Conservation (phyloP, 2,888 invertebrate species). For the Oscheius sp. region DNA sequence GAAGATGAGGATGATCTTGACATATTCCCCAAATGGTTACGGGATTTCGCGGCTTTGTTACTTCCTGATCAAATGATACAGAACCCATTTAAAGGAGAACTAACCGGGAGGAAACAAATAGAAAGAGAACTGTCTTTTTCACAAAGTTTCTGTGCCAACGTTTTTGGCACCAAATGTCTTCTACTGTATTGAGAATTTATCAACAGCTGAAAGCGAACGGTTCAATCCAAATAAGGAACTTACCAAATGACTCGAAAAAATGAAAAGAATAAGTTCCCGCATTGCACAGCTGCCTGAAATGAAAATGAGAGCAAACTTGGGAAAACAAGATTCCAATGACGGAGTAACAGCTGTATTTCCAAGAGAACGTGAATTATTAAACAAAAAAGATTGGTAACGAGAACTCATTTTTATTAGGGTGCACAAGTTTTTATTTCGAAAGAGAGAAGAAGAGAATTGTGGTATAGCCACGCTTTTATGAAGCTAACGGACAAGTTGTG, state of each 20-base stretch:
- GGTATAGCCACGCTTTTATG: no score
- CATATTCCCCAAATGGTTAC: constrained; percentile 14
- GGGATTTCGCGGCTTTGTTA: constrained; percentile 3
- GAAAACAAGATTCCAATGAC: no score
- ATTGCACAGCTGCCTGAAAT: no score
- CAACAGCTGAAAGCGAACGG: neutral
- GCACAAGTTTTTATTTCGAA: no score
- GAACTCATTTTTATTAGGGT: neutral
- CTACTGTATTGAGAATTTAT: neutral
- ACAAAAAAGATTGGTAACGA: neutral
- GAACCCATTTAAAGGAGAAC: neutral
- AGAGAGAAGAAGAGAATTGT: no score
- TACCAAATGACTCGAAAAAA: neutral
- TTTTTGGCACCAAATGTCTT: constrained; percentile 18
- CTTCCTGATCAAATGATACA: neutral
- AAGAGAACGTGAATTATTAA: no score
- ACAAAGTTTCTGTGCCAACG: constrained; percentile 22
- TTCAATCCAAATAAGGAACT: neutral
- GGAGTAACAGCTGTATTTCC: no score
- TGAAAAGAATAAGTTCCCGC: neutral
- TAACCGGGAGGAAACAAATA: constrained; percentile 22
- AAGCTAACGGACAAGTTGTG: no score
- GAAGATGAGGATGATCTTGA: constrained; percentile 23
- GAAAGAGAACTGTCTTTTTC: constrained; percentile 14
- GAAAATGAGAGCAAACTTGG: no score